Base-by-base conservation (phyloP, 2,113 vertebrate species). In the Myrmophylax atrothorax region DNA sequence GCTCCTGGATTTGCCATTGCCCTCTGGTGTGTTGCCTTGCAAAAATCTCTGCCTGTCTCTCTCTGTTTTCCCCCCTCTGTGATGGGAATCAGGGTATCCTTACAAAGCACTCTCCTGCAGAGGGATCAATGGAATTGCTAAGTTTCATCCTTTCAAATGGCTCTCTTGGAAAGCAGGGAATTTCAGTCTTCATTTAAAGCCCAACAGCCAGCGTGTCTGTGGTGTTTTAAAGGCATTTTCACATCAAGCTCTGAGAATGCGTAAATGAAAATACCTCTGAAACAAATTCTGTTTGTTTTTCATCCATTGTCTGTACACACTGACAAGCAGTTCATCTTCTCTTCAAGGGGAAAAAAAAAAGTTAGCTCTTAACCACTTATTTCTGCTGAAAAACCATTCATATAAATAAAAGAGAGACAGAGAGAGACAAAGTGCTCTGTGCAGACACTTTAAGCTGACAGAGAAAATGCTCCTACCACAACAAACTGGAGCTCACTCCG, bases 371-470 rank as follows among this genome's bases (percentile, higher is more conserved):
- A 90, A 94, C 85, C 92, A 69, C 91, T 92, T 94, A 87, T 81
- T 94, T 93, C 72, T 97, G 87, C 63, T 78, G 85, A 18, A 96
- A 92, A 93, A 76, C 58, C 87, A 95, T 97, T 76, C 86, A 72
- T 96, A 96, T 91, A 96, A 92, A 94, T 97, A 94, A 95, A 81
- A 60, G 84, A 67, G 73, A 95, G 87, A 91, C 84, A 87, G 92
- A 89, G 89, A 94, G 89, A 96, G 94, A 96, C 94, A 76, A 90
- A 95, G 86, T 84, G 78, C 81, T 89, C 92, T 96, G 92, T 22
- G 28, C 2, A 46, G 96, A 90, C 82, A 79, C 95, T 96, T 95
- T 59, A 56, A 86, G 91, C 94, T 95, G 96, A 96, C 87, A 94
- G 89, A 77, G 79, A 89, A 95, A 94, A 95, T 62, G 89, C 64